Percentiles rank a stretch among this genome's conserved stretches.
Evolutionary conservation across 2,888 invertebrate species (phyloP).

Genomic region (Sepioteuthis lessoniana): DNA sequence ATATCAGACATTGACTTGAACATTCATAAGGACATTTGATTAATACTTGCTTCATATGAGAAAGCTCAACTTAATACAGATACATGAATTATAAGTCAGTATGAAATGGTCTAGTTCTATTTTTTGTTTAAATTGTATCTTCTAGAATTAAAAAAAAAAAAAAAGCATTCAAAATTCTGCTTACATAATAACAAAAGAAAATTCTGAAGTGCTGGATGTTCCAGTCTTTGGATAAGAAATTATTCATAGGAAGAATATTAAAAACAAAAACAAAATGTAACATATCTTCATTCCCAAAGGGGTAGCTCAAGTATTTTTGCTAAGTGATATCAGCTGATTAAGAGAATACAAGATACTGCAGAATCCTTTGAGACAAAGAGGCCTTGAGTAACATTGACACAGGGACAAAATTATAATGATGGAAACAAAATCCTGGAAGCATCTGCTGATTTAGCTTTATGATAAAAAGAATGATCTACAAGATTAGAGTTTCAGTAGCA

Average conservation of each 20-base stretch:
- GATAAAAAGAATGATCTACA: background rate
- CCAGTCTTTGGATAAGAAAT: background rate
- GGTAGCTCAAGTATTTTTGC: background rate
- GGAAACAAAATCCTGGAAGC: background rate
- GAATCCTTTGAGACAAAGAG: background rate
- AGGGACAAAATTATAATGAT: background rate
- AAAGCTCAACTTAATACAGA: no score
- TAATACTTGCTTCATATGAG: no score
- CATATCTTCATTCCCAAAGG: background rate
- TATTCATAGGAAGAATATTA: background rate
- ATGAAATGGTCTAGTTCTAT: background rate
- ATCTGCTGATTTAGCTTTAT: background rate
- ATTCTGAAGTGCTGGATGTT: background rate
- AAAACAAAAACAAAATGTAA: background rate
- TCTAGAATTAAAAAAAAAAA: background rate
- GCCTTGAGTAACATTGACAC: no score
- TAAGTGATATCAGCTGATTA: slow-evolving; percentile 25
- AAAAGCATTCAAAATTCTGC: background rate
- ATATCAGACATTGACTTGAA: no score
- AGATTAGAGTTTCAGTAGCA: background rate
- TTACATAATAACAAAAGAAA: background rate
- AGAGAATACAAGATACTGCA: background rate
- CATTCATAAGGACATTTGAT: no score
- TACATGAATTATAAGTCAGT: no score
- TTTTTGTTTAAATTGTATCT: background rate